Evolutionary conservation across 2,113 vertebrate genomes (phyloP).

Genomic region (Grammomys dolichurus): DNA sequence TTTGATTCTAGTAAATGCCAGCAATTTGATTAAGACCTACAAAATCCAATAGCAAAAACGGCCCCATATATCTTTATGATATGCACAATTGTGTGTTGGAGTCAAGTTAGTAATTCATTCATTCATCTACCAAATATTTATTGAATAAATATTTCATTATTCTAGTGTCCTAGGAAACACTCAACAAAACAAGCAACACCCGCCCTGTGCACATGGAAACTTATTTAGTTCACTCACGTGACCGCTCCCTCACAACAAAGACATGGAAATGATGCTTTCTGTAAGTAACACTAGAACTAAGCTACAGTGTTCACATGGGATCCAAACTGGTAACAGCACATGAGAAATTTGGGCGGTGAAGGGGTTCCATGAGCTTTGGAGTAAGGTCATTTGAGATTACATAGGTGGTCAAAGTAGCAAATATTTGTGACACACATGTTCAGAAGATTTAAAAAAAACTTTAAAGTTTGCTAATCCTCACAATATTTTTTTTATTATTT

Average conservation of each 20-base stretch:
- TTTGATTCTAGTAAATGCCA: conserved; percentile 34
- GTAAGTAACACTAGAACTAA: neutral
- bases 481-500: neutral
- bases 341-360: neutral
- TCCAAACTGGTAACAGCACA: neutral
- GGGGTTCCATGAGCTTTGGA: neutral
- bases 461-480: neutral
- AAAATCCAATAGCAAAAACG: conserved; percentile 43
- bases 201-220: neutral
- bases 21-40: conserved; percentile 37
- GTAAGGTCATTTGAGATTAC: conserved; percentile 33
- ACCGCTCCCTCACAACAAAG: neutral
- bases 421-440: neutral
- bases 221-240: neutral
- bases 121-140: conserved; percentile 57
- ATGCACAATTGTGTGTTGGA: neutral
- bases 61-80: conserved; percentile 45
- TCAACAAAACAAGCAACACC: conserved; percentile 20
- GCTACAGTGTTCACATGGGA: neutral
- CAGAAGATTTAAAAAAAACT: neutral
- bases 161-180: neutral
- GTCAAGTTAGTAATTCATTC: neutral
- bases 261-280: neutral
- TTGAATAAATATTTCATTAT: conserved; percentile 12
- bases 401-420: neutral